Evolutionary conservation across 1,140 invertebrate genomes (phyloP), one percentile per base, ranked within the genome.

Genomic region (Platyura marginata): DNA sequence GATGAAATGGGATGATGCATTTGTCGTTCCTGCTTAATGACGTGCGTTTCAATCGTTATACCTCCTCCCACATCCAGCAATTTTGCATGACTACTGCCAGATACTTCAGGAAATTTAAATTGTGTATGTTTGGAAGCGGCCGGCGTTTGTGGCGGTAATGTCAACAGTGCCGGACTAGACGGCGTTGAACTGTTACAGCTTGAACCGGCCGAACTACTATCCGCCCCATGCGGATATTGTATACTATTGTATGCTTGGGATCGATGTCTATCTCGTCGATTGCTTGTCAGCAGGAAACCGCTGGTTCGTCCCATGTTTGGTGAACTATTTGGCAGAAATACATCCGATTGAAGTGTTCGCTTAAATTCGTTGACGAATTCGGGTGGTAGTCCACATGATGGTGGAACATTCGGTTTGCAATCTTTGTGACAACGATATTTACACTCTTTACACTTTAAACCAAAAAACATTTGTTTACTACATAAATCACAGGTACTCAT

Each of bases 101-200:
- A 58, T 3, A 61, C 56, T 44, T 61, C 83, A 57, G 87, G 86
- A 70, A 91, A 92, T 58, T 85, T 74, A 60, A 93, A 92, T 60
- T 84, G 77, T 52, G 80, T 74, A 49, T 71, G 72, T 50, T 64
- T 69, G 40, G 60, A 46, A 41, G 57, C 62, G 49, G 58, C 55
- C 3, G 65, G 59, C 51, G 66, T 56, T 53, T 69, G 70, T 46
- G 71, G 72, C 56, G 64, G 63, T 3, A 56, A 44, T 16, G 53
- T 54, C 50, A 79, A 67, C 38, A 87, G 70, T 46, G 89, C 89
- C 43, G 91, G 91, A 65, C 88, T 93, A 51, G 88, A 93, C 47
- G 90, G 90, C 44, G 90, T 90, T 46, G 90, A 94, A 59, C 88
- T 93, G 63, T 92, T 95, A 68, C 89, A 94, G 57, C 88, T 94